phyloP scores from a whole-genome alignment of 2,888 invertebrate species.

The Sinelater perroti region DNA sequence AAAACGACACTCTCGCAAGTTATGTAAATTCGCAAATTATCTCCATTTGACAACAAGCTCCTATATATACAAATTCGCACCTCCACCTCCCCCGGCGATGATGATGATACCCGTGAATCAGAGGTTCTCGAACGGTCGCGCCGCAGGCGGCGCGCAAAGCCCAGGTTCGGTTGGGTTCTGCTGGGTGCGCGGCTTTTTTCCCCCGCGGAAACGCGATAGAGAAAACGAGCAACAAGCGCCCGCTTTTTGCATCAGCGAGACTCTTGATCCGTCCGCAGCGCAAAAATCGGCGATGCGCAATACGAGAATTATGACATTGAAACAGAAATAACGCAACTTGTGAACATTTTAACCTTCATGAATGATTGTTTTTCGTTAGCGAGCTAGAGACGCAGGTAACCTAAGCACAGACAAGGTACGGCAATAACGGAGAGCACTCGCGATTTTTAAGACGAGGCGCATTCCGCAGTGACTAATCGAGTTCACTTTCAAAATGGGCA shows the following conservation, averaged over 20 bases:
- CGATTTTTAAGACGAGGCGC: constrained; percentile 15
- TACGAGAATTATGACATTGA: constrained; percentile 39
- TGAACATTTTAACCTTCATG: constrained; percentile 34
- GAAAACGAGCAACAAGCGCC: constrained; percentile 23
- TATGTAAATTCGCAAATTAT: constrained; percentile 33
- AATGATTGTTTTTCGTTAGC: constrained; percentile 30
- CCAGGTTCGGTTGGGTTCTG: constrained; percentile 2
- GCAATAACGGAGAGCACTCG: constrained; percentile 25
- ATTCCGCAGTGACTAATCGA: constrained; percentile 23
- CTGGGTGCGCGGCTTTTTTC: constrained; percentile 19
- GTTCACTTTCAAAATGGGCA: too few species aligned
- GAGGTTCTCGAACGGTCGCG: constrained; percentile 32
- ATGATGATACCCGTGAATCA: constrained; percentile 34
- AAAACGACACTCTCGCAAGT: constrained; percentile 18
- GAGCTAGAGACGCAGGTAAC: constrained; percentile 24
- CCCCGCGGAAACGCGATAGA: constrained; percentile 18
- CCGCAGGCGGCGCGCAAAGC: too few species aligned
- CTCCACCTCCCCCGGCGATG: constrained; percentile 32
- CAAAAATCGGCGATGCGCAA: constrained; percentile 37
- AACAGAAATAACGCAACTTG: constrained; percentile 25
- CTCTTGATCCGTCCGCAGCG: constrained; percentile 24
- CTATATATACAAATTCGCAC: constrained; percentile 31
- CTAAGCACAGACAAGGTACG: constrained; percentile 14
- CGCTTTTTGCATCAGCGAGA: constrained; percentile 7
- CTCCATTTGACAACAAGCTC: constrained; percentile 18